These are phyloP conservation scores for Gnatocerus cornutus DNA, from an alignment of 2,888 invertebrate genomes.

Conservation along the genomic window DNA sequence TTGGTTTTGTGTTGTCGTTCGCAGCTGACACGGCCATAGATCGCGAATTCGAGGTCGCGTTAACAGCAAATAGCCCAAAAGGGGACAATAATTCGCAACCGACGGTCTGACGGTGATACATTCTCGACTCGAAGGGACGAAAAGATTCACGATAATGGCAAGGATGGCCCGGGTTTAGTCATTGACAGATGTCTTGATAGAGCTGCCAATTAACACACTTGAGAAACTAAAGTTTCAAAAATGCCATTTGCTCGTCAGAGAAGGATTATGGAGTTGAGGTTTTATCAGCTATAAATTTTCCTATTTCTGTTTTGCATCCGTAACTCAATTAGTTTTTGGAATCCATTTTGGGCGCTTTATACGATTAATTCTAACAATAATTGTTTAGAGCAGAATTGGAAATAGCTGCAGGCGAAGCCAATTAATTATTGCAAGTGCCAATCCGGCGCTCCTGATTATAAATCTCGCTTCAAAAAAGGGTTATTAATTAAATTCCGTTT, in stretches of 20 bases:
- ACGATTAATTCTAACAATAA: conserved; percentile 19
- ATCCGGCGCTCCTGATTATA: conserved; percentile 31
- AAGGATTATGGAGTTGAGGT: too few relatives aligned
- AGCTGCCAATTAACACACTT: neutral
- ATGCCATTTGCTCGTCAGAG: neutral
- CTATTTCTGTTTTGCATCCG: neutral
- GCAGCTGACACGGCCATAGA: conserved; percentile 66
- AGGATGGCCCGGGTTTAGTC: conserved; percentile 43
- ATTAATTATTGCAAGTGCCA: conserved; percentile 47
- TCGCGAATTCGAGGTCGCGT: conserved; percentile 65
- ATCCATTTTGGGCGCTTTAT: neutral
- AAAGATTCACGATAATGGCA: conserved; percentile 60
- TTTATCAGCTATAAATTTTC: too few relatives aligned
- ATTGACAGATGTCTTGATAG: conserved; percentile 48
- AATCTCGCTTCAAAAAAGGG: conserved; percentile 35
- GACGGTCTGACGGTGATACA: conserved; percentile 65
- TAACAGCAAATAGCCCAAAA: conserved; percentile 69
- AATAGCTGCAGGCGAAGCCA: conserved; percentile 26
- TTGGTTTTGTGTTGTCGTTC: conserved; percentile 58
- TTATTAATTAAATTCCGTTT: conserved; percentile 46
- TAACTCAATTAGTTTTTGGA: conserved; percentile 2
- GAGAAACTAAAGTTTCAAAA: conserved; percentile 3
- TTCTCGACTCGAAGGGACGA: conserved; percentile 53
- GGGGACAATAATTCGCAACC: conserved; percentile 68
- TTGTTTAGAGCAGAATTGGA: conserved; percentile 17